Percentiles rank a stretch among this genome's conserved stretches.
These are phyloP conservation scores for Anabas testudineus DNA, from an alignment of 2,797 vertebrate species.

Conservation along the genomic window DNA sequence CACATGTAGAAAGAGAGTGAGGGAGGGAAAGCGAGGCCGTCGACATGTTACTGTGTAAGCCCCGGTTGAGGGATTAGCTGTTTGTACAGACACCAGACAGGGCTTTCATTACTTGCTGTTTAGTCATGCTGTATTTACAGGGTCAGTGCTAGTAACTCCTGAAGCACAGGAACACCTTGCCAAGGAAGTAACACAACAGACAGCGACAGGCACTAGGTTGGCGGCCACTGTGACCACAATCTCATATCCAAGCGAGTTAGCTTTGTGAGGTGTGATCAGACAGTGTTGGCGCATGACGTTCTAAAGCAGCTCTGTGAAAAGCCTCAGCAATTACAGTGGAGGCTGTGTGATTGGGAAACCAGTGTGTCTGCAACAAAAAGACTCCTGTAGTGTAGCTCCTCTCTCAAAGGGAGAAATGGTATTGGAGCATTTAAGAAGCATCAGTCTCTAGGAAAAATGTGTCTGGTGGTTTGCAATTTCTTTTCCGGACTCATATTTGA, in stretches of 20 bases:
- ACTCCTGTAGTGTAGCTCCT: slow-evolving; percentile 48
- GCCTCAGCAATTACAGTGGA: slow-evolving; percentile 64
- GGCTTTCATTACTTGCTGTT: slow-evolving; percentile 79
- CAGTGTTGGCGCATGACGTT: slow-evolving; percentile 46
- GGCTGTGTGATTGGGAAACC: slow-evolving; percentile 51
- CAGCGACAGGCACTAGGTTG: slow-evolving; percentile 40
- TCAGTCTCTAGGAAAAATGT: not conserved
- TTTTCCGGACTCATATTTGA: not conserved
- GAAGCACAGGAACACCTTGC: slow-evolving; percentile 56
- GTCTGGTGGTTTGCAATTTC: not conserved
- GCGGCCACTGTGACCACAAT: slow-evolving; percentile 42
- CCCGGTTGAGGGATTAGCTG: slow-evolving; percentile 78
- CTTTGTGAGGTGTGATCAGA: slow-evolving; percentile 61
- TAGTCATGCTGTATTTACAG: slow-evolving; percentile 81
- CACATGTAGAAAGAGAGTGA: slow-evolving; percentile 59
- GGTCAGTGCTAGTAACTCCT: slow-evolving; percentile 71
- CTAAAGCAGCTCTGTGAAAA: slow-evolving; percentile 67
- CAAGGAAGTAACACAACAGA: slow-evolving; percentile 55
- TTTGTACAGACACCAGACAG: slow-evolving; percentile 73
- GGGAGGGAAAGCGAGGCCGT: slow-evolving; percentile 47
- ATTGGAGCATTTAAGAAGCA: slow-evolving; percentile 24
- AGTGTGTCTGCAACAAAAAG: slow-evolving; percentile 37
- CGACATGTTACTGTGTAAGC: slow-evolving; percentile 60
- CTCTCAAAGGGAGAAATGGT: slow-evolving; percentile 32
- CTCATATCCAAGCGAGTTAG: slow-evolving; percentile 52